phyloP scores from a whole-genome alignment of 2,113 vertebrate genomes.

The Monarcha castaneiventris region DNA sequence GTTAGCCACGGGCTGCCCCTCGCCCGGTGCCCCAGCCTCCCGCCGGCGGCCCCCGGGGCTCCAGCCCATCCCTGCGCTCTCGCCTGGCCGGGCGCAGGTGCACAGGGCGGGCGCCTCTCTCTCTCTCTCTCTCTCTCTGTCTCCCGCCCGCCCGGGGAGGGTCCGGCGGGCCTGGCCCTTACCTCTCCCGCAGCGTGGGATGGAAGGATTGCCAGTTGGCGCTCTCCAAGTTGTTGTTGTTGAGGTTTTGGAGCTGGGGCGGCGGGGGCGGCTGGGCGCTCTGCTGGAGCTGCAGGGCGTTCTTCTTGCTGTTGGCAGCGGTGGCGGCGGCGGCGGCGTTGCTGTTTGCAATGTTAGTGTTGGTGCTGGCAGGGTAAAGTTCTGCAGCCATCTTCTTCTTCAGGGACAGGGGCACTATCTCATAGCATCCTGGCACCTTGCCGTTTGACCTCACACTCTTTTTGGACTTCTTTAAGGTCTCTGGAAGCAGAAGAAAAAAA shows the following conservation, averaged over 20 bases:
- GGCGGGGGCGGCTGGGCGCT: constrained; percentile 72
- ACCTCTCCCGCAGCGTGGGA: constrained; percentile 94
- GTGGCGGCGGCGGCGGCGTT: constrained; percentile 70
- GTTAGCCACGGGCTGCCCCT: neutral
- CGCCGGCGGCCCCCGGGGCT: neutral
- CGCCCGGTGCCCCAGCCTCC: neutral
- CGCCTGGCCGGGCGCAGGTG: constrained; percentile 1
- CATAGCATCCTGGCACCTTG: constrained; percentile 80
- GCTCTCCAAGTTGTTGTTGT: constrained; percentile 90
- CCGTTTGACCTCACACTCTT: constrained; percentile 75
- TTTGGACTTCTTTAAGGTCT: constrained; percentile 89
- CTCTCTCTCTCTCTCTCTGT: neutral
- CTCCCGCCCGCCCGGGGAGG: neutral
- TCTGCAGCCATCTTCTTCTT: constrained; percentile 94
- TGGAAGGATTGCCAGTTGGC: constrained; percentile 87
- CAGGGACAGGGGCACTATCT: constrained; percentile 79
- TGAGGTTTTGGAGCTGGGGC: constrained; percentile 83
- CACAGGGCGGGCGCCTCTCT: neutral
- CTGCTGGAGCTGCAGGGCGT: constrained; percentile 74
- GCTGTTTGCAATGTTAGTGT: constrained; percentile 78
- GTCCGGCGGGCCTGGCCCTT: constrained; percentile 44
- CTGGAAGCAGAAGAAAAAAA: constrained; percentile 89
- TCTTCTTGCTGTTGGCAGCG: constrained; percentile 78
- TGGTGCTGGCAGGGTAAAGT: constrained; percentile 81
- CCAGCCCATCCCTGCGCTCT: neutral